Evolutionary conservation across 2,888 invertebrate genomes (phyloP), one percentile per base, ranked within the genome.

Genomic region (Agrypnus murinus): DNA sequence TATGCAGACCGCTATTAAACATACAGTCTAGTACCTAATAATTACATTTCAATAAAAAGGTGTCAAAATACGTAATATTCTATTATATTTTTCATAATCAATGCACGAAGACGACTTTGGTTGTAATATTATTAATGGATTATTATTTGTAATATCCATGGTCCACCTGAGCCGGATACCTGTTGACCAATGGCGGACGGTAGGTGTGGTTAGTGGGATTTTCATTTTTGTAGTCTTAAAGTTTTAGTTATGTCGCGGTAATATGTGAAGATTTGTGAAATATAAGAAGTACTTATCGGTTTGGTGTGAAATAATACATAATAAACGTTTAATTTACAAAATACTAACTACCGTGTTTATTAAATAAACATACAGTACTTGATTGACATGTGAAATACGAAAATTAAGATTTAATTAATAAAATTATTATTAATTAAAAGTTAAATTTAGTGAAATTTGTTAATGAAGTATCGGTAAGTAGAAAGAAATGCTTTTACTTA

Each of bases 271-370:
- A 83, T 81, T 80, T 79, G 81, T 82, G 80, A 82, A 82, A 83
- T 81, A 78, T 80, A 81, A 82, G 81, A 79, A 84, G 84, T 83
- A 84, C 81, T 86, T 86, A 85, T 83, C 85, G 81, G 82, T 83
- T 81, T 84, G 80, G 86, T 86, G 86, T 85, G 85, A 86, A 86
- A 85, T 83, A 84, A 82, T 81, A 81, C 81, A 84, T 83, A 85
- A 84, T 85, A 84, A 84, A 79, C 82, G 82, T 78, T 84, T 81
- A 85, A 85, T 85, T 85, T 83, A 85, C 84, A 81, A 82, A 81
- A 81, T 82, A 80, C 79, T 79, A 78, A 74, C 74, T 68, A 73
- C 81, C 78, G 81, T 82, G 81, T 79, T 81, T 81, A 82, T 83
- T 78, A 81, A 82, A 83, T 82, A 81, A 82, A 78, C 80, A 81